A percentile compares a stretch with the other conserved stretches of the same genome.
These are phyloP conservation scores for Myotis davidii DNA, from an alignment of 2,113 vertebrate genomes.

Conservation along the genomic window DNA sequence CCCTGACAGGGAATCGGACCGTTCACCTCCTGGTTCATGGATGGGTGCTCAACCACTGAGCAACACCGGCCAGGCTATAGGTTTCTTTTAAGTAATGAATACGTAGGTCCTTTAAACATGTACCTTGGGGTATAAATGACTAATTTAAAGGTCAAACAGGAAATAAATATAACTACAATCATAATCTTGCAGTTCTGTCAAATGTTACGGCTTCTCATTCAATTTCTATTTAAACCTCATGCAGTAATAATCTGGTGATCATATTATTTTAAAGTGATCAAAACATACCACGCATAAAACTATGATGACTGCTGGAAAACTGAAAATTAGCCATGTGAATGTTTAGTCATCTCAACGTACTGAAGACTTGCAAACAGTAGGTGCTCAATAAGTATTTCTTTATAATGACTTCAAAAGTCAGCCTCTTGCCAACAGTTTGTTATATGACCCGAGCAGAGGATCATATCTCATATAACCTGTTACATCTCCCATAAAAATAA, in stretches of 20 bases:
- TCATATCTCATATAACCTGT: no score
- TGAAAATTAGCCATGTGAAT: constrained; percentile 1
- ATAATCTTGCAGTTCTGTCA: neutral
- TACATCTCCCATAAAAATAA: neutral
- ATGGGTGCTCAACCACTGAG: no score
- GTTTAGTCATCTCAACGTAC: neutral
- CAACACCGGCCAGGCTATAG: neutral
- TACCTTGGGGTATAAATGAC: neutral
- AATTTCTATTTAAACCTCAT: constrained; percentile 34
- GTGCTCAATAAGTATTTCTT: constrained; percentile 17
- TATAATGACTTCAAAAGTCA: neutral
- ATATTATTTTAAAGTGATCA: neutral
- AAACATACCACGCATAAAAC: neutral
- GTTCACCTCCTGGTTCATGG: no score
- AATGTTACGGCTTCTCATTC: neutral
- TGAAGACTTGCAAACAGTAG: neutral
- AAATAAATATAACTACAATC: neutral
- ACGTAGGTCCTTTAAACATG: neutral
- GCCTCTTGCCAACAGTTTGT: neutral
- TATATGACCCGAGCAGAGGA: neutral
- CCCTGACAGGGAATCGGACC: no score
- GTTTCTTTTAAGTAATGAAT: constrained; percentile 23
- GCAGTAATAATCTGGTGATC: neutral
- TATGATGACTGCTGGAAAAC: neutral
- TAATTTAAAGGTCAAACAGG: constrained; percentile 16